phyloP scores from a whole-genome alignment of 2,113 vertebrate species.

The Sisor rabdophorus region DNA sequence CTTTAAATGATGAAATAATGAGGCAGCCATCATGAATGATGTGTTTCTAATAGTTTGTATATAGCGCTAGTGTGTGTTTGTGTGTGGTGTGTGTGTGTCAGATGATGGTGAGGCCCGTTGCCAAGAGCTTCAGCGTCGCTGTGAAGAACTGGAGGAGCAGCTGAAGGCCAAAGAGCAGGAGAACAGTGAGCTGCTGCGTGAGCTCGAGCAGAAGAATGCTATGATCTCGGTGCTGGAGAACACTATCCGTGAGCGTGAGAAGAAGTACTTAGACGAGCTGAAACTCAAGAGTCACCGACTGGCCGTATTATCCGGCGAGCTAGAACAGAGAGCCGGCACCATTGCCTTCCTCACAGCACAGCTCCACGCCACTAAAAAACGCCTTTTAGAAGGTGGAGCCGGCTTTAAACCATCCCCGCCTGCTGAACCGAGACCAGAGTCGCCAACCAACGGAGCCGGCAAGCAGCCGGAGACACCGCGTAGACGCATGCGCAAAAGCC shows the following conservation, averaged over 20 bases:
- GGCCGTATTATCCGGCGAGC: conserved; percentile 83
- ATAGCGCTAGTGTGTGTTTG: conserved; percentile 1
- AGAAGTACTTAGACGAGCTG: conserved; percentile 94
- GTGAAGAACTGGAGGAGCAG: conserved; percentile 88
- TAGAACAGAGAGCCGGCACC: conserved; percentile 92
- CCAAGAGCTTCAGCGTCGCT: conserved; percentile 78
- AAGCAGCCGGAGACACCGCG: conserved; percentile 78
- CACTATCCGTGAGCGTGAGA: conserved; percentile 88
- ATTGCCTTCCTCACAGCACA: conserved; percentile 93
- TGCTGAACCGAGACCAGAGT: conserved; percentile 54
- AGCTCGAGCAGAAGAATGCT: conserved; percentile 91
- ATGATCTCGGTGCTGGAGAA: conserved; percentile 90
- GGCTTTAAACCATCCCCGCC: conserved; percentile 84
- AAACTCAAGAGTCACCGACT: conserved; percentile 95
- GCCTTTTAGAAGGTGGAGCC: conserved; percentile 76
- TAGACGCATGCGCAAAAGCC: conserved; percentile 93
- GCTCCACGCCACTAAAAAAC: conserved; percentile 90
- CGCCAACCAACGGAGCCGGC: conserved; percentile 72
- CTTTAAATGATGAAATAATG: neutral
- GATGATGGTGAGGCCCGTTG: conserved; percentile 72
- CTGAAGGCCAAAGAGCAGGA: conserved; percentile 85
- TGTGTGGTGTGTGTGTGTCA: conserved; percentile 47
- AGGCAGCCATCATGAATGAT: neutral
- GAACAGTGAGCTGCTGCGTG: conserved; percentile 79
- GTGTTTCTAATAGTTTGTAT: neutral